Conservation (phyloP, 2,888 invertebrate genomes). For the Plemyria rubiginata region DNA sequence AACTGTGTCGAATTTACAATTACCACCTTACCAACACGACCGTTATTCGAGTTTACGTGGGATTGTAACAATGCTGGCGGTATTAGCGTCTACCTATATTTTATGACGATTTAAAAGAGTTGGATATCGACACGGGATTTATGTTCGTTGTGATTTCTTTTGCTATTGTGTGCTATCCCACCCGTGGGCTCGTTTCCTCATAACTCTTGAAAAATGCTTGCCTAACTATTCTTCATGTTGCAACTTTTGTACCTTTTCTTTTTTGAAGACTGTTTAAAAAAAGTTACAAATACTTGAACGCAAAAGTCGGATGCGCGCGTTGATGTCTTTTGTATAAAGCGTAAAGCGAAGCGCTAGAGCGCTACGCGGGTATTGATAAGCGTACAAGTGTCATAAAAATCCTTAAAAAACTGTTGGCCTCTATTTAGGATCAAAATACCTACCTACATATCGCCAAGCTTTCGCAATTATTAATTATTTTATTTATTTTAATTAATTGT, state of each 20-base stretch:
- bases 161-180: constrained; percentile 12
- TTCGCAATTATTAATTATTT: too few species aligned
- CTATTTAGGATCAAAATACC: too few species aligned
- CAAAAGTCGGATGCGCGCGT: constrained; percentile 19
- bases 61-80: constrained; percentile 50
- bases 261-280: background rate
- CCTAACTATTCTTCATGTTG: background rate
- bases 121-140: constrained; percentile 47
- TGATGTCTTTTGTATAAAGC: constrained; percentile 22
- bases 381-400: too few species aligned
- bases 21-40: constrained; percentile 63
- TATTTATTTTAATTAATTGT: too few species aligned
- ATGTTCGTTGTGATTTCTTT: constrained; percentile 26
- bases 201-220: constrained; percentile 4
- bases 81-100: constrained; percentile 45
- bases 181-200: constrained; percentile 7
- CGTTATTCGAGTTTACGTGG: constrained; percentile 60
- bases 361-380: background rate
- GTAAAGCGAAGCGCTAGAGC: background rate
- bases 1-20: constrained; percentile 80
- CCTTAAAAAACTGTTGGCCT: too few species aligned
- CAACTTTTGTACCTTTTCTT: background rate
- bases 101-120: constrained; percentile 48
- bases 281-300: background rate
- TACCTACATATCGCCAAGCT: too few species aligned